These are phyloP conservation scores for Eupithecia insigniata DNA, from an alignment of 2,888 invertebrate species.

Conservation along the genomic window DNA sequence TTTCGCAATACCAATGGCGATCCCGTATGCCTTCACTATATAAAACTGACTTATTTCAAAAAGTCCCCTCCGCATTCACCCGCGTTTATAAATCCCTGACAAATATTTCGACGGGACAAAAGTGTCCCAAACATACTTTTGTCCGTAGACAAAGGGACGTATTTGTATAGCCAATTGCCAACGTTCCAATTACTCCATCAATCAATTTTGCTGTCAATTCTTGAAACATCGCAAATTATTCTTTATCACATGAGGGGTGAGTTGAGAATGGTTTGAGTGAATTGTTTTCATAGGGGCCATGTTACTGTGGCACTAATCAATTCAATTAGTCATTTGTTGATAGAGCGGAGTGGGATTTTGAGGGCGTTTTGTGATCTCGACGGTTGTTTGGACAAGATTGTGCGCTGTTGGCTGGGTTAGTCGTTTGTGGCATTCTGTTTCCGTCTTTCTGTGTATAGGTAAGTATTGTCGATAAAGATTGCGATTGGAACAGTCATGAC, in stretches of 20 bases:
- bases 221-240: slow-evolving; percentile 6
- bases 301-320: slow-evolving; percentile 4
- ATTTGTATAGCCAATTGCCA: slow-evolving; percentile 34
- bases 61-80: not conserved
- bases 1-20: not conserved
- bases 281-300: slow-evolving; percentile 10
- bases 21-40: not conserved
- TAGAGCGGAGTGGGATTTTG: not conserved
- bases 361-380: not conserved
- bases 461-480: too few relatives aligned
- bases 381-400: not conserved
- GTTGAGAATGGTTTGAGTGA: not conserved
- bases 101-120: slow-evolving; percentile 9
- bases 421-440: not conserved
- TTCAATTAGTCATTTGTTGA: slow-evolving; percentile 7
- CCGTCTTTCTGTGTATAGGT: too few relatives aligned
- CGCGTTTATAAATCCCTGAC: not conserved
- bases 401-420: not conserved
- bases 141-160: slow-evolving; percentile 3
- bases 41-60: not conserved
- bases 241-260: not conserved
- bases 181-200: slow-evolving; percentile 40
- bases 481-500: too few relatives aligned
- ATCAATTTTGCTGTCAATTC: slow-evolving; percentile 41
- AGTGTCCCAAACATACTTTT: slow-evolving; percentile 4